A percentile compares a stretch with the other conserved stretches of the same genome.
These are phyloP conservation scores for Acrobasis repandana DNA, from an alignment of 2,888 invertebrate genomes.

Conservation along the genomic window DNA sequence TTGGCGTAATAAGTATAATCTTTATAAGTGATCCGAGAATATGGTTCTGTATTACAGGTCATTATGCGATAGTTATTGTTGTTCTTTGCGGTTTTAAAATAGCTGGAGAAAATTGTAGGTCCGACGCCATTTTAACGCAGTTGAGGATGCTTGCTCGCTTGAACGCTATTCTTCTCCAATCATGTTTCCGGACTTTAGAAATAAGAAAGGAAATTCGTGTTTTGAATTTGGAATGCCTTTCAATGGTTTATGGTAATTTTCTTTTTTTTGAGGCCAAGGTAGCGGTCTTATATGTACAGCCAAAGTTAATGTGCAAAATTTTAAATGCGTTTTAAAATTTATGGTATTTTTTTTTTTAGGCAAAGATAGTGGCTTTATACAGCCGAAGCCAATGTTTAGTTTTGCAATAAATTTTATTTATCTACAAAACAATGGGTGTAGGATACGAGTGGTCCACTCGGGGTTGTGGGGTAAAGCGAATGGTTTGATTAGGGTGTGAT, in stretches of 20 bases:
- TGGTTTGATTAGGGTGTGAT: conserved; percentile 36
- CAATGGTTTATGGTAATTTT: background rate
- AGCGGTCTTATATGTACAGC: background rate
- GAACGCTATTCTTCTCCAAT: background rate
- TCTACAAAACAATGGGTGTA: conserved; percentile 20
- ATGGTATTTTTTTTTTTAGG: conserved; percentile 15
- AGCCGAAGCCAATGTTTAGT: conserved; percentile 13
- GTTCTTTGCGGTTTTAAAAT: conserved; percentile 14
- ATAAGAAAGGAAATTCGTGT: background rate
- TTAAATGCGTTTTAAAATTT: conserved; percentile 1
- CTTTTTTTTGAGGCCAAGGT: background rate
- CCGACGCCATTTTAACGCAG: no score
- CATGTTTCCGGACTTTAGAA: conserved; percentile 11
- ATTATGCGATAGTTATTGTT: conserved; percentile 17
- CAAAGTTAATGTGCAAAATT: background rate
- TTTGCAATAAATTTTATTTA: conserved; percentile 23
- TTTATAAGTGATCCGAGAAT: conserved; percentile 11
- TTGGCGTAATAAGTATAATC: conserved; percentile 15
- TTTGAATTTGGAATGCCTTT: background rate
- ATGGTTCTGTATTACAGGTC: conserved; percentile 14
- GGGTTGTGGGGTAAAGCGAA: conserved; percentile 36
- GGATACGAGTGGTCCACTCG: conserved; percentile 21
- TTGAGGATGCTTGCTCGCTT: background rate
- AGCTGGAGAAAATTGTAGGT: conserved; percentile 15
- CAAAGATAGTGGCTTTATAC: background rate